Evolutionary conservation across 1,140 invertebrate species (phyloP).

Genomic region (Drosophila orena): DNA sequence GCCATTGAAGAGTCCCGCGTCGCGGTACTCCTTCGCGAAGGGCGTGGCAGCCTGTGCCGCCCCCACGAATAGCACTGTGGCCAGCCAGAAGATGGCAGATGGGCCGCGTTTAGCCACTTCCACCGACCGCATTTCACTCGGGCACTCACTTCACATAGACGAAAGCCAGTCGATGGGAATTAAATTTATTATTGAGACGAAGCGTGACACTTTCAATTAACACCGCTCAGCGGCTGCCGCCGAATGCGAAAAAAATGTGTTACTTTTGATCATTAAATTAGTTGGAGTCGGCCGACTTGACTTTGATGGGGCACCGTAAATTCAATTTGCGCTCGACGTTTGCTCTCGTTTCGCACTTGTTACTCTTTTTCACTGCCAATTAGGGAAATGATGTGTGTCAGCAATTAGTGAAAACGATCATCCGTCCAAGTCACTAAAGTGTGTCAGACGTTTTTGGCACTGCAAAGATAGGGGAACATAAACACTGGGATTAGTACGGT

Average conservation of each 20-base stretch:
- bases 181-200: conserved; percentile 43
- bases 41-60: conserved; percentile 58
- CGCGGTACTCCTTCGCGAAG: conserved; percentile 76
- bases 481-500: conserved; percentile 21
- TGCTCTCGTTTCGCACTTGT: conserved; percentile 31
- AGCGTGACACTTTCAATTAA: conserved; percentile 66
- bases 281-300: conserved; percentile 58
- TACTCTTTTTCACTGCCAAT: conserved; percentile 37
- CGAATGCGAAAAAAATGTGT: conserved; percentile 50
- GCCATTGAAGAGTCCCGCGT: conserved; percentile 58
- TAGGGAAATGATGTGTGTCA: conserved; percentile 68
- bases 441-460: conserved; percentile 51
- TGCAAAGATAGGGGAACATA: conserved; percentile 47
- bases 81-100: conserved; percentile 38
- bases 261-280: conserved; percentile 63
- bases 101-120: conserved; percentile 50
- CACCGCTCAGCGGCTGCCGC: conserved; percentile 43
- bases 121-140: conserved; percentile 44
- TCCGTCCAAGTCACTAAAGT: conserved; percentile 33
- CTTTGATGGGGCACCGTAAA: conserved; percentile 49
- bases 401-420: conserved; percentile 58
- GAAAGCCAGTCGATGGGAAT: conserved; percentile 18
- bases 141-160: conserved; percentile 40
- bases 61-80: conserved; percentile 34
- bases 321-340: conserved; percentile 65